Base-by-base conservation (phyloP, 2,113 vertebrate genomes). In the Dascyllus trimaculatus region DNA sequence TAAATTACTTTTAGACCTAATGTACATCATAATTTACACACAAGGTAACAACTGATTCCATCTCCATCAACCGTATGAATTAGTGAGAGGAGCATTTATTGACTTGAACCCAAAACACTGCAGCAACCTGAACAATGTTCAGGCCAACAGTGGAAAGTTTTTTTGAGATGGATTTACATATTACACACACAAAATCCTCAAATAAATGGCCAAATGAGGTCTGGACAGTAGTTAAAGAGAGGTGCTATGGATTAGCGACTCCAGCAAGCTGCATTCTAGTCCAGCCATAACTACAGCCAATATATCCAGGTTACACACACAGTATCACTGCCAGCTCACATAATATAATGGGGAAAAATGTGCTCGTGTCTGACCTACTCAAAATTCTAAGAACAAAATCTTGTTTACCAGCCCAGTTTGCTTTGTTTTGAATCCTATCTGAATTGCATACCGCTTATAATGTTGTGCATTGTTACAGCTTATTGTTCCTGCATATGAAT, bases 401-500 rank as follows among this genome's bases (percentile, higher is more conserved):
- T 58, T 60, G 74, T 78, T 70, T 25, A 70, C 25, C 29, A 18
- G 24, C 19, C 53, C 29, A 9, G 10, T 72, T 72, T 62, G 60
- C 66, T 73, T 73, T 48, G 49, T 54, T 64, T 18, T 35, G 49
- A 24, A 38, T 54, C 43, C 25, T 40, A 26, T 64, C 46, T 38
- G 40, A 64, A 71, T 48, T 69, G 21, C 54, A 75, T 21, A 11
- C 49, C 38, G 56, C 60, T 66, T 46, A 61, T 51, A 13, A 46
- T 53, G 45, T 64, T 40, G 48, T 6, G 15, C 9, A 43, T 7
- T 40, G 22, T 57, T 59, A 29, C 59, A 72, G 61, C 60, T 63
- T 66, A 62, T 29, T 54, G n/a, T 13, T 22, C 18, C 49, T 71
- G 70, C 75, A 75, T 75, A 45, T 35, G 54, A 79, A 77, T 62